phyloP scores from a whole-genome alignment of 2,113 vertebrate species.

The Anguilla rostrata region DNA sequence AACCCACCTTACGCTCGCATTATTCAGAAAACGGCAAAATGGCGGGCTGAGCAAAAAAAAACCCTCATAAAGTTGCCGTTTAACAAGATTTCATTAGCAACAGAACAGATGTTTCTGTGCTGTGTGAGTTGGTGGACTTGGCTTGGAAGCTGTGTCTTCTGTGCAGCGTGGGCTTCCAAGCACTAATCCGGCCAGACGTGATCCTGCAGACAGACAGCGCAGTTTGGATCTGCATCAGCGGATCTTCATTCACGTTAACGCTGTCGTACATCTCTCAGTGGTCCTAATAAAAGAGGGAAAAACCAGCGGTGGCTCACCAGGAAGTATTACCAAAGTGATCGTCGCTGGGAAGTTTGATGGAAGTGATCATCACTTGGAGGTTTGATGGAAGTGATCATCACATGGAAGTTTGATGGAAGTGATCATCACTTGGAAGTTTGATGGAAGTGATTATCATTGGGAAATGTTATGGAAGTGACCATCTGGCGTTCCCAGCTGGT shows the following conservation, averaged over 20 bases:
- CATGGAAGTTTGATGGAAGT: background rate
- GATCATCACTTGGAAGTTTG: background rate
- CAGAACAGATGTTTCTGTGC: background rate
- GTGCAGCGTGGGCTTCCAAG: background rate
- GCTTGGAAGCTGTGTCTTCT: background rate
- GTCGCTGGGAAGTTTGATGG: background rate
- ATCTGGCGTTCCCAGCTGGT: background rate
- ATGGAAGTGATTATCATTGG: background rate
- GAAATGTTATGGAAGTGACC: background rate
- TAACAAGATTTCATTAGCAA: background rate
- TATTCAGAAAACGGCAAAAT: too few species aligned
- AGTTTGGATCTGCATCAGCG: background rate
- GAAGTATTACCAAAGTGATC: background rate
- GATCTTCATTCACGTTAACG: background rate
- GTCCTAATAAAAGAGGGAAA: background rate
- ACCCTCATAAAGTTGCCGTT: background rate
- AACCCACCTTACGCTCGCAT: too few species aligned
- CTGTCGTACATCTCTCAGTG: background rate
- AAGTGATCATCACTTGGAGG: background rate
- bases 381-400: background rate
- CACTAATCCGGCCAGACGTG: background rate
- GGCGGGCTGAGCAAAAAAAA: too few species aligned
- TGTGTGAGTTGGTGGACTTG: conserved; percentile 25
- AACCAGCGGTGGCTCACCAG: background rate
- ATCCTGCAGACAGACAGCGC: background rate